These are phyloP conservation scores for Osedax frankpressi DNA, from an alignment of 2,888 invertebrate species.

Conservation along the genomic window DNA sequence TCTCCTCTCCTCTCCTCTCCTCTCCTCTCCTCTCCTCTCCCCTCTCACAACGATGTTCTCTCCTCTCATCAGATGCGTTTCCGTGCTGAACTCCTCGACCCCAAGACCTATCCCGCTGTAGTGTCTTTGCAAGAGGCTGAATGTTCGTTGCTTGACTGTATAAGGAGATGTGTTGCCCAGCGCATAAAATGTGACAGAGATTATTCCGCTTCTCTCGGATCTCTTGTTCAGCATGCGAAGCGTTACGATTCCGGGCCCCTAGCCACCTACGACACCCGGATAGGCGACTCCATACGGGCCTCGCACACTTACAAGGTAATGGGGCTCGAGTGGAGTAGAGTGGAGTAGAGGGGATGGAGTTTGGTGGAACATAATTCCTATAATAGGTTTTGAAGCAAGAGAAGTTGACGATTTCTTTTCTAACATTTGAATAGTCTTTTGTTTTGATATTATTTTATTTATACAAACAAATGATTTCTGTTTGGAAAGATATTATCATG, in stretches of 20 bases:
- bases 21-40: not conserved
- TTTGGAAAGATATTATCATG: too few species aligned
- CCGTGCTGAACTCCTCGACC: conserved; percentile 71
- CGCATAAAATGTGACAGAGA: conserved; percentile 84
- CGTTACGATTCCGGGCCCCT: conserved; percentile 31
- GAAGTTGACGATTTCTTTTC: too few species aligned
- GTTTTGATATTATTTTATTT: too few species aligned
- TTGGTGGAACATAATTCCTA: too few species aligned
- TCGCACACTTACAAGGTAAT: not conserved
- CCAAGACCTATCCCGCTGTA: conserved; percentile 78
- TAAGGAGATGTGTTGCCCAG: conserved; percentile 70
- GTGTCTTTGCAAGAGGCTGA: conserved; percentile 81
- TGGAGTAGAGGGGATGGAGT: not conserved
- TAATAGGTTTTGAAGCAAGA: too few species aligned
- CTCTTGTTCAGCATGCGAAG: conserved; percentile 37
- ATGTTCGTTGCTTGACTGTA: conserved; percentile 75
- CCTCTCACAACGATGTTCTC: not conserved
- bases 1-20: not conserved
- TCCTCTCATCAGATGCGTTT: conserved; percentile 52
- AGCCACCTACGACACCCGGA: not conserved
- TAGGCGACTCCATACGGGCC: not conserved
- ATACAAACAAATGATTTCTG: too few species aligned
- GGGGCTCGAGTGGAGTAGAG: not conserved
- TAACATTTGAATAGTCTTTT: too few species aligned
- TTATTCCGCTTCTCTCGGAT: conserved; percentile 66